Conservation (phyloP, 2,888 invertebrate genomes). For the Drosophila neoperkinsi region DNA sequence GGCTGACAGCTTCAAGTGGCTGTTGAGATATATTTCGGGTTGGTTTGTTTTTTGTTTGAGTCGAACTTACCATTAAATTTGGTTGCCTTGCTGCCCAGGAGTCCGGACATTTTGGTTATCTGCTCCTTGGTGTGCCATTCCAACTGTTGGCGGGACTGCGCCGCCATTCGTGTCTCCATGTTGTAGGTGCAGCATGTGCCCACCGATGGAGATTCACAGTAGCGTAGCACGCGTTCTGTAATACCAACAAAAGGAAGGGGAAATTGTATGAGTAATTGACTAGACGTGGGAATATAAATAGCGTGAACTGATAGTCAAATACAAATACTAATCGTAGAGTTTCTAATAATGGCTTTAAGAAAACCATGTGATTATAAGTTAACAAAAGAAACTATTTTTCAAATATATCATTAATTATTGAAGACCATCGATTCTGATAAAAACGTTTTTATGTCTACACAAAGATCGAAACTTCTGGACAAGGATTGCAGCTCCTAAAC, state of each 20-base stretch:
- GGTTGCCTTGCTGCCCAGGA: conserved; percentile 91
- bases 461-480: background rate
- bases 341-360: background rate
- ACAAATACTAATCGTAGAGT: background rate
- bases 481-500: background rate
- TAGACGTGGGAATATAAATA: background rate
- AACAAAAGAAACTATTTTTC: background rate
- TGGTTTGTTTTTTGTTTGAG: conserved; percentile 2
- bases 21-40: conserved; percentile 56
- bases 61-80: conserved; percentile 93
- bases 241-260: conserved; percentile 5
- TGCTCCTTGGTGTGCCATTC: conserved; percentile 91
- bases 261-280: background rate
- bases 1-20: conserved; percentile 65
- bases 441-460: background rate
- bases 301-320: background rate
- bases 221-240: conserved; percentile 83
- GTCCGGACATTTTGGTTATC: conserved; percentile 90
- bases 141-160: conserved; percentile 90
- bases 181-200: conserved; percentile 87
- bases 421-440: background rate
- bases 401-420: background rate
- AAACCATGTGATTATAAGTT: background rate
- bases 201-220: conserved; percentile 85
- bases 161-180: conserved; percentile 89